phyloP scores from a whole-genome alignment of 2,797 vertebrate genomes.

The Gymnothorax javanicus region DNA sequence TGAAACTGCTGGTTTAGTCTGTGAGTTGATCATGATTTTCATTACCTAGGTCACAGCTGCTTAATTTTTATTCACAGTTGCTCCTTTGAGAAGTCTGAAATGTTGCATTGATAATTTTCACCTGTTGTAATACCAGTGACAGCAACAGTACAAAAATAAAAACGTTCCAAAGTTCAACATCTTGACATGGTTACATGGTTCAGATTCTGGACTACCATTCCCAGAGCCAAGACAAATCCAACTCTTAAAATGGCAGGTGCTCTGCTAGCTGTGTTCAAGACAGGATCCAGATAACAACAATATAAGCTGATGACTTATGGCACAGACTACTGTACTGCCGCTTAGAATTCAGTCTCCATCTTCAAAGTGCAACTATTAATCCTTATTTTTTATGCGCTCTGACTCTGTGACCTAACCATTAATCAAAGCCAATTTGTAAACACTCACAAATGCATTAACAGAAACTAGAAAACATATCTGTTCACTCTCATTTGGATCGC shows the following conservation, averaged over 20 bases:
- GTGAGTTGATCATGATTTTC: background rate
- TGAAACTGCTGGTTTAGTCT: background rate
- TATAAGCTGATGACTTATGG: constrained; percentile 2
- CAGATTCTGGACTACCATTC: background rate
- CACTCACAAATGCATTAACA: constrained; percentile 31
- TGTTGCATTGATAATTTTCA: background rate
- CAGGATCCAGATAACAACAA: constrained; percentile 16
- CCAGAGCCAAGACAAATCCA: constrained; percentile 18
- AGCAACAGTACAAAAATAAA: background rate
- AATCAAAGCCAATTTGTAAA: background rate
- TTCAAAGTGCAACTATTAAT: constrained; percentile 8
- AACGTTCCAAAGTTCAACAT: constrained; percentile 16
- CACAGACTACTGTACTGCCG: background rate
- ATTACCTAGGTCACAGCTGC: background rate
- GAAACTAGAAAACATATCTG: constrained; percentile 33
- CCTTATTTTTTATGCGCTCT: background rate
- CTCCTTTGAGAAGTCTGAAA: background rate
- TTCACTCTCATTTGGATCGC: constrained; percentile 58
- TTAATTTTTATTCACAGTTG: background rate
- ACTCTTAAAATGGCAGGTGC: constrained; percentile 28
- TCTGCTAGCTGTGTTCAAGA: constrained; percentile 1
- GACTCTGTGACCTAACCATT: constrained; percentile 8
- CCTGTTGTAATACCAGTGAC: background rate
- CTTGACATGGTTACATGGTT: constrained; percentile 23
- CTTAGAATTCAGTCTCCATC: constrained; percentile 7